These are phyloP conservation scores for Calcarius ornatus DNA, from an alignment of 2,113 vertebrate genomes.

Conservation along the genomic window DNA sequence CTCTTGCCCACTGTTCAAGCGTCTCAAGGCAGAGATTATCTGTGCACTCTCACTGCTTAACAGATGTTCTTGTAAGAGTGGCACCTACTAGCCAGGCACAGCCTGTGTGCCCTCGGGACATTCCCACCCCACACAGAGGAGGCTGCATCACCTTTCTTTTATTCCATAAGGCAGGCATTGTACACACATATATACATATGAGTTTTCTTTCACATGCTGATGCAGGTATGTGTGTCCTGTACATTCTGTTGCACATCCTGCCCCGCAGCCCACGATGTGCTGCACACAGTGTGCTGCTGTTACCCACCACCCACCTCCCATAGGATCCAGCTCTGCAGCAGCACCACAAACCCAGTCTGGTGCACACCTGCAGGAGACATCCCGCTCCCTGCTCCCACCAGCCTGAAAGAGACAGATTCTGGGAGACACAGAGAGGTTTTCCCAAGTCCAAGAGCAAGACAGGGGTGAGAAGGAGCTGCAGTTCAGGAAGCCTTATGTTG, in stretches of 20 bases:
- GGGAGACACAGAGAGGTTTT: not conserved
- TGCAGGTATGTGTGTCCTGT: not conserved
- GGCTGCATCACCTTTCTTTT: not conserved
- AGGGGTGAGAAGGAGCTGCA: not conserved
- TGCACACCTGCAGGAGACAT: not conserved
- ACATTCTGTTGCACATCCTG: not conserved
- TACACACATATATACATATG: not conserved
- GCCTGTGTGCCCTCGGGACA: not conserved
- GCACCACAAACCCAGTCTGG: not conserved
- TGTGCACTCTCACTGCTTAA: not conserved
- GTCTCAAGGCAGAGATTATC: not conserved
- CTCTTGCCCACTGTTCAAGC: not conserved
- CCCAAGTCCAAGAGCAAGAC: not conserved
- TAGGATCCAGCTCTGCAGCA: not conserved
- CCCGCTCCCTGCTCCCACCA: fast-evolving
- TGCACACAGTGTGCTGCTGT: not conserved
- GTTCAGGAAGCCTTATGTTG: not conserved
- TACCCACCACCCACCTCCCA: not conserved
- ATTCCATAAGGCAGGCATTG: not conserved
- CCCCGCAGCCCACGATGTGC: not conserved
- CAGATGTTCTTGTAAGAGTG: not conserved
- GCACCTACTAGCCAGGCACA: not conserved
- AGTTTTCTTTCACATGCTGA: not conserved
- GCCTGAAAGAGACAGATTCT: not conserved
- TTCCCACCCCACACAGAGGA: not conserved